Base-by-base conservation (phyloP, 2,797 vertebrate genomes). In the Gila robusta region DNA sequence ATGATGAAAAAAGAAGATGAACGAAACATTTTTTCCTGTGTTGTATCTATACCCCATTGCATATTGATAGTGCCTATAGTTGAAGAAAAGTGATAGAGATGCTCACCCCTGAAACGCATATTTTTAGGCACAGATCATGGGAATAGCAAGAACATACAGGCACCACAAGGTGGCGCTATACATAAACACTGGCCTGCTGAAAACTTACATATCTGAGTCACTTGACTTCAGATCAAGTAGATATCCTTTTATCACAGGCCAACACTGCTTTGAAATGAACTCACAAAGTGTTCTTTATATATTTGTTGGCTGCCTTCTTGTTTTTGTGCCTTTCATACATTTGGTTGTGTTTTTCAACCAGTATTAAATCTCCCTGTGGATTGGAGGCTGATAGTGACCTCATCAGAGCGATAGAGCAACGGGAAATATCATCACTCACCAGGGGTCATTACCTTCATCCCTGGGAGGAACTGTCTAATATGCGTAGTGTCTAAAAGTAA, bases 251-350 rank as follows among this genome's bases (percentile, higher is more conserved):
- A 88, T 88, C 81, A 54, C 39, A 41, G 7, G 87, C 87, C 87
- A 88, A 69, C 70, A 49, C 77, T 62, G 84, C 81, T 85, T 88
- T 88, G 59, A 88, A 81, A 86, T 79, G 66, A 73, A 83, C 81
- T 86, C 86, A 87, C 79, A 91, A 89, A 86, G 73, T 83, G 47
- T 80, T 87, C 78, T 83, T 85, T 81, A 89, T 86, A 81, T 87
- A 82, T 88, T 86, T 79, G 69, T 85, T 88, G 87, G 85, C 88
- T 86, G 67, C 16, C 44, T 86, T 79, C 83, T 76, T 76, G 67
- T 83, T 90, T 89, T 73, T 78, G 26, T 76, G 54, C 52, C 78
- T 73, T 84, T 85, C 67, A 76, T 81, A 85, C 78, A 86, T 86
- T 88, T 76, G 76, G 78, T 86, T 59, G 69, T 82, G 66, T 69